These are phyloP conservation scores for Hiodon alosoides DNA, from an alignment of 2,113 vertebrate genomes.

Conservation along the genomic window DNA sequence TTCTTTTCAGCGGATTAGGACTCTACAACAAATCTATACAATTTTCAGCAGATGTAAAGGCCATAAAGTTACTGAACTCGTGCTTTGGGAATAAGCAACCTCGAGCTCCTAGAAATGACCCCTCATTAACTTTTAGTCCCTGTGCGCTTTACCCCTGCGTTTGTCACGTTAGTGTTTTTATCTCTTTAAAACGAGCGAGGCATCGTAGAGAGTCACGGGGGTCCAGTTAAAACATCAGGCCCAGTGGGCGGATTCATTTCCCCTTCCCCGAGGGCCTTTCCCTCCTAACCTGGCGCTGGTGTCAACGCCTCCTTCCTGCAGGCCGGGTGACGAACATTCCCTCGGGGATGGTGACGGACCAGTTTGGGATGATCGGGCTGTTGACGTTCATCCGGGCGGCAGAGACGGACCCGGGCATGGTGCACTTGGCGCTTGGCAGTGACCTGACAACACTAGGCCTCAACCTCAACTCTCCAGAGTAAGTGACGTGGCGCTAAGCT, in stretches of 20 bases:
- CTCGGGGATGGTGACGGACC: slow-evolving; percentile 98
- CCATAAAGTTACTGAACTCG: too few relatives aligned
- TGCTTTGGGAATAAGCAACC: too few relatives aligned
- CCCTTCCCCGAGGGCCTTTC: neutral
- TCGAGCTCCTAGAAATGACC: neutral
- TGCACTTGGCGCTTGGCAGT: slow-evolving; percentile 96
- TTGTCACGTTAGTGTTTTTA: too few relatives aligned
- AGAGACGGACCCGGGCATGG: slow-evolving; percentile 97
- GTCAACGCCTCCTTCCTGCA: slow-evolving; percentile 39
- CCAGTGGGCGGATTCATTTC: neutral
- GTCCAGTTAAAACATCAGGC: neutral
- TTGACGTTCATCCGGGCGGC: slow-evolving; percentile 98
- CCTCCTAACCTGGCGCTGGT: neutral
- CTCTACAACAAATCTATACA: too few relatives aligned
- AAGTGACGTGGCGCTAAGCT: slow-evolving; percentile 51
- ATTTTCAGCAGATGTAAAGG: too few relatives aligned
- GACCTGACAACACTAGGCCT: slow-evolving; percentile 99
- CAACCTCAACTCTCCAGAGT: slow-evolving; percentile 99
- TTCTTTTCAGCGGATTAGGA: too few relatives aligned
- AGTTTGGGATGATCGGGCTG: slow-evolving; percentile 98
- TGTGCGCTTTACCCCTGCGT: too few relatives aligned
- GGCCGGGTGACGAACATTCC: slow-evolving; percentile 99
- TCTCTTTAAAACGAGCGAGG: too few relatives aligned
- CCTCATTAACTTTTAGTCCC: neutral
- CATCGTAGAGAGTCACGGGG: too few relatives aligned